Conservation (phyloP, 2,888 invertebrate species). For the Troides oblongomaculatus region DNA sequence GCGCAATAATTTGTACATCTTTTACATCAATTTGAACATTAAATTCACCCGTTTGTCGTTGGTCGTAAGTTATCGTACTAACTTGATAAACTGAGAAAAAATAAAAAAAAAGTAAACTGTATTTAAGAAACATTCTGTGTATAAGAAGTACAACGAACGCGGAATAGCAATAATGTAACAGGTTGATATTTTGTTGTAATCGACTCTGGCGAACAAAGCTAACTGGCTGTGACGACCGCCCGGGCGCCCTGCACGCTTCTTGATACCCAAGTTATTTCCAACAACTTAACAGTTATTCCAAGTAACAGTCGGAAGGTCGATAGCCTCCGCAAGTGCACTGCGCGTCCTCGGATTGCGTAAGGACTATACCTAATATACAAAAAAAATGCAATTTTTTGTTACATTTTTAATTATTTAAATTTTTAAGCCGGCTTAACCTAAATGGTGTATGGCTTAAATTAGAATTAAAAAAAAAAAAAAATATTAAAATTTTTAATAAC, state of each 20-base stretch:
- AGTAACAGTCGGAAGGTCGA: slow-evolving; percentile 76
- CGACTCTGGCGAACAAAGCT: slow-evolving; percentile 55
- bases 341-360: slow-evolving; percentile 67
- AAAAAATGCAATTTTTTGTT: not conserved
- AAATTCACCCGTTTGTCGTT: slow-evolving; percentile 88
- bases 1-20: slow-evolving; percentile 86
- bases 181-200: slow-evolving; percentile 41
- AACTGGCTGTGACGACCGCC: slow-evolving; percentile 50
- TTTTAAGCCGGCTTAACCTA: not conserved
- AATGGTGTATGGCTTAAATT: no score
- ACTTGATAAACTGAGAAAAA: slow-evolving; percentile 40
- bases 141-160: not conserved
- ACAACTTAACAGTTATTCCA: slow-evolving; percentile 76
- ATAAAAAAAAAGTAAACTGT: slow-evolving; percentile 37
- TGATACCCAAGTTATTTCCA: slow-evolving; percentile 70
- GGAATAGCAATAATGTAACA: slow-evolving; percentile 8
- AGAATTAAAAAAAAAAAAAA: no score
- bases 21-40: slow-evolving; percentile 90
- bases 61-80: slow-evolving; percentile 75
- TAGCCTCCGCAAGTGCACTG: slow-evolving; percentile 69
- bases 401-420: not conserved
- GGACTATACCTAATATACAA: slow-evolving; percentile 37
- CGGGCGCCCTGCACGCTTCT: slow-evolving; percentile 57
- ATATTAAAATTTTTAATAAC: not conserved
- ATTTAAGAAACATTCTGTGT: slow-evolving; percentile 33